Base-by-base conservation (phyloP, 1,140 invertebrate genomes). In the Araneus ventricosus region DNA sequence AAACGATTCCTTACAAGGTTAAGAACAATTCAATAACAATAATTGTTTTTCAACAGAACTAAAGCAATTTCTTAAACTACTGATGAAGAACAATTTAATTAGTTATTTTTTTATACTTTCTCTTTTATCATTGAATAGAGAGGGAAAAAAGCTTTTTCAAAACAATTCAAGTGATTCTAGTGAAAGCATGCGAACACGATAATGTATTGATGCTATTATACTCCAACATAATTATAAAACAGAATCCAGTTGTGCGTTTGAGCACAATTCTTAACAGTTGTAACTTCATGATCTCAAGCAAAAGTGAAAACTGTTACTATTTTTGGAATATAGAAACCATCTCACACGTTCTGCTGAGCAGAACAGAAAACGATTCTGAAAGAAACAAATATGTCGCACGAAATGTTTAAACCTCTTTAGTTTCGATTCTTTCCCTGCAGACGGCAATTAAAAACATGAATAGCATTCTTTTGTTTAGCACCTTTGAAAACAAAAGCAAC, bases 251-350 rank as follows among this genome's bases (percentile, higher is more conserved):
- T 57, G 41, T 57, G 45, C n/a, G n/a, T n/a, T n/a, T 57, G 20
- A 27, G 52, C 27, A 84, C 8, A 27, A 84, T 52, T 84, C 41
- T 45, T 52, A 52, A 27, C 39, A 84, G 80, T 52, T 52, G 45
- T 84, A 84, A 84, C 45, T 41, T 41, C 45, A 57, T 57, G 24
- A 84, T 84, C 80, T 82, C 45, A 52, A 61, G 24, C 37, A 61
- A 87, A 61, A 87, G 85, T 87, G 85, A 87, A 87, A 87, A n/a
- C 34, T 14, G 52, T 61, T 37, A 37, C 85, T 87, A 87, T 87
- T 87, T 34, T 63, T 61, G 24, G 45, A 41, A 14, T 84, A 24
- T 14, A 84, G 80, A 84, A 84, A 52, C 24, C 45, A 52, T 75
- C 24, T 52, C 8, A 4, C 27, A 75, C 3, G 30, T 75, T 75